Base-by-base conservation (phyloP, 2,113 vertebrate species). In the Monopterus albus region DNA sequence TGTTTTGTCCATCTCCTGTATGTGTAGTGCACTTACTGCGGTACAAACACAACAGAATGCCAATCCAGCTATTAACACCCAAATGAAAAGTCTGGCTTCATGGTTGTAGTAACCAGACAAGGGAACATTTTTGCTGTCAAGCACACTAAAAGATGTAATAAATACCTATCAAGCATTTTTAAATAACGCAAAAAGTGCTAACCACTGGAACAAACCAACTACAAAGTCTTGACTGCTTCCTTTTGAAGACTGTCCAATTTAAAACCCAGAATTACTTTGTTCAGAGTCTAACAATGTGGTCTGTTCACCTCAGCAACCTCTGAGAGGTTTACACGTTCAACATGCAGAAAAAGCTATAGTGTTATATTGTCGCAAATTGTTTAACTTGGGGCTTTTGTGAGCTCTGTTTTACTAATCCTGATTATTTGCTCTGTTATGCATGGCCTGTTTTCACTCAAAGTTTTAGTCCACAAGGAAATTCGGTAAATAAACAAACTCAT, bases 401-500 rank as follows among this genome's bases (percentile, higher is more conserved):
- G 68, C 57, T 74, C 59, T 60, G 65, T 56, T 75, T 64, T 45
- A 68, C 77, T 73, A 76, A 79, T 69, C 52, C 61, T 78, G 75
- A 90, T 87, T 80, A 79, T 68, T 66, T 79, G 74, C 77, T 87
- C 77, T 52, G 70, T 75, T 86, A 86, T 89, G 85, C 87, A 81
- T 80, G 79, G 75, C 57, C 75, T 45, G 78, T 85, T 79, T 56
- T 63, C 80, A 43, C 79, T 63, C 77, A 29, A 28, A 72, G 55
- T 61, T 73, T 57, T 51, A 67, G 78, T 83, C 85, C 82, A 72
- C 70, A 58, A 86, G 87, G 82, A 88, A 87, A 90, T 91, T 82
- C 84, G 50, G 62, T 78, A 83, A 84, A 85, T 90, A 89, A 89
- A 89, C 85, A 79, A 57, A 57, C 87, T 89, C 80, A 86, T 89